Percentiles rank a stretch among this genome's conserved stretches.
phyloP scores from a whole-genome alignment of 2,888 invertebrate species.

The Tetranychus piercei region DNA sequence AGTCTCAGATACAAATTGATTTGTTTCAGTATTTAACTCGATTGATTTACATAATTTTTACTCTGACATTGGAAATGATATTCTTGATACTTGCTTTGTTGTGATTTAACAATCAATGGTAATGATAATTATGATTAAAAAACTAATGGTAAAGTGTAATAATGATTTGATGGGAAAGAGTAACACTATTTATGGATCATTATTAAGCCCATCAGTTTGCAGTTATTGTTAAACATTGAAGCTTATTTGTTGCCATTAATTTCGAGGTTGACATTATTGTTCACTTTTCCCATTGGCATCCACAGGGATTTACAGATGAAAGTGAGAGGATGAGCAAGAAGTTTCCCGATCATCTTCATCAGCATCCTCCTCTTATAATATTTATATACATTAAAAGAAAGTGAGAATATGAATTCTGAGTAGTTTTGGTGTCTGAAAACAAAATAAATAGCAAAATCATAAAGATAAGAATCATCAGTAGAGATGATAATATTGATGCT shows the following conservation, averaged over 20 bases:
- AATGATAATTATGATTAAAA: neutral
- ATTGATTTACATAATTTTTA: no score
- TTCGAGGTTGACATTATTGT: neutral
- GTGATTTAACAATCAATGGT: neutral
- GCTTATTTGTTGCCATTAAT: neutral
- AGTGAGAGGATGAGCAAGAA: neutral
- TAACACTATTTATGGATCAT: slow-evolving; percentile 6
- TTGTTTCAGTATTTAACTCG: no score
- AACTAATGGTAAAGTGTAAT: slow-evolving; percentile 7
- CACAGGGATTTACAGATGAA: neutral
- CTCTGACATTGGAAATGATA: no score
- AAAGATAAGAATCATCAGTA: neutral
- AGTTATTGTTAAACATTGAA: slow-evolving; percentile 8
- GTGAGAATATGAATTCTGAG: neutral
- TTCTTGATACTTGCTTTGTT: no score
- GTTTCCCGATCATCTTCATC: neutral
- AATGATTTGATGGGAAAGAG: neutral
- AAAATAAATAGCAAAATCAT: neutral
- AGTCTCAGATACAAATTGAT: no score
- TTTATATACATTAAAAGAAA: neutral
- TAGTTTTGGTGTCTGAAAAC: neutral
- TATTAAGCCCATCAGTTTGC: slow-evolving; percentile 3
- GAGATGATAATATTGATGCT: no score
- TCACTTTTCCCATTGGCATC: neutral
- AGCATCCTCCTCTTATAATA: neutral